These are phyloP conservation scores for Labia minor DNA, from an alignment of 2,888 invertebrate species.

Conservation along the genomic window DNA sequence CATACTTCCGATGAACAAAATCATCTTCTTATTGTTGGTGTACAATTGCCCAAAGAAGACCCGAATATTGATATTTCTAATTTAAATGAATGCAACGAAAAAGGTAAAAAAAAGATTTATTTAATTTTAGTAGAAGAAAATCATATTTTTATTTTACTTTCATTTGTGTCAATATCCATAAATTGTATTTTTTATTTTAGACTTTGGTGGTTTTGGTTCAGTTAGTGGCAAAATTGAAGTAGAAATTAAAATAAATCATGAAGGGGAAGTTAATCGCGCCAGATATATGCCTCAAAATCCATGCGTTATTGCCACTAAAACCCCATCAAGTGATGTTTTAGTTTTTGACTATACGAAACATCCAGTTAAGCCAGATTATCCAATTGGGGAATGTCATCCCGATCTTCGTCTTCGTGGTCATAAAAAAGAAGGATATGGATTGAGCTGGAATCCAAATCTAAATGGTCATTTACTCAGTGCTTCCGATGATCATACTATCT, in stretches of 20 bases:
- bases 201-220: slow-evolving; percentile 98
- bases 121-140: too few relatives aligned
- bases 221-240: slow-evolving; percentile 99
- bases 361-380: slow-evolving; percentile 96
- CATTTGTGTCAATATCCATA: too few relatives aligned
- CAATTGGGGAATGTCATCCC: slow-evolving; percentile 95
- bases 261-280: slow-evolving; percentile 97
- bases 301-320: slow-evolving; percentile 99
- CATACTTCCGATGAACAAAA: slow-evolving; percentile 99
- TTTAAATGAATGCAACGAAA: slow-evolving; percentile 98
- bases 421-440: slow-evolving; percentile 92
- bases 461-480: slow-evolving; percentile 93
- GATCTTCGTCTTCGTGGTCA: slow-evolving; percentile 89
- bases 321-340: slow-evolving; percentile 95
- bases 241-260: slow-evolving; percentile 99
- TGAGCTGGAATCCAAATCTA: slow-evolving; percentile 98
- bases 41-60: slow-evolving; percentile 97
- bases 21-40: slow-evolving; percentile 94
- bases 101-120: too few relatives aligned
- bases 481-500: slow-evolving; percentile 97
- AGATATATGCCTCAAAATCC: slow-evolving; percentile 99
- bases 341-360: slow-evolving; percentile 99
- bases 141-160: too few relatives aligned
- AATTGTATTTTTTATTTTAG: too few relatives aligned
- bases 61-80: slow-evolving; percentile 98